phyloP scores from a whole-genome alignment of 2,888 invertebrate genomes.

The Iphiclides podalirius region DNA sequence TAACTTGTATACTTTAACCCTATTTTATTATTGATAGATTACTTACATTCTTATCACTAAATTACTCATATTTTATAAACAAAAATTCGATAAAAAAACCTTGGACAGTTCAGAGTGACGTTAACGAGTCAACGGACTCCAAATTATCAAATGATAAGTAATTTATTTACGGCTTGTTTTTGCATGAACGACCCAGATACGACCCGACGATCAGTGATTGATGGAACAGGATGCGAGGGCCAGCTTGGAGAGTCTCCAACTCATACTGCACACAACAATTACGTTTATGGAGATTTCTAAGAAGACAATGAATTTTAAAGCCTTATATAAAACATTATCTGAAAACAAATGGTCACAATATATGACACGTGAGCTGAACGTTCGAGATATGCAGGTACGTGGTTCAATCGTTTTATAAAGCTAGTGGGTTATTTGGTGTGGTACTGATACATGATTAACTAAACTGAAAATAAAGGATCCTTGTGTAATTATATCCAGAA shows the following conservation, averaged over 20 bases:
- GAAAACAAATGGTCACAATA: neutral
- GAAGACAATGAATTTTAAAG: conserved; percentile 21
- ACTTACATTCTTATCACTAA: no score
- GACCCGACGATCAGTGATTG: conserved; percentile 38
- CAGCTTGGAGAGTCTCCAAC: conserved; percentile 25
- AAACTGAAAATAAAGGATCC: no score
- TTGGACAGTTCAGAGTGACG: conserved; percentile 33
- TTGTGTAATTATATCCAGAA: neutral
- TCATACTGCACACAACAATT: conserved; percentile 29
- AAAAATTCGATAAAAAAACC: conserved; percentile 25
- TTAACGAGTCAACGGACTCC: conserved; percentile 44
- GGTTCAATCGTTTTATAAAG: no score
- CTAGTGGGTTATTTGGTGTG: no score
- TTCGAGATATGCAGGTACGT: no score
- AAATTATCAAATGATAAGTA: conserved; percentile 46
- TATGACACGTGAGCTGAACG: neutral
- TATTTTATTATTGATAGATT: no score
- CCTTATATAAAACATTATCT: conserved; percentile 9
- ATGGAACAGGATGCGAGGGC: conserved; percentile 43
- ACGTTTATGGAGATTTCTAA: conserved; percentile 14
- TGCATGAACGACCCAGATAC: conserved; percentile 44
- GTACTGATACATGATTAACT: no score
- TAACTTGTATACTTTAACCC: no score
- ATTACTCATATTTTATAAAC: conserved; percentile 11
- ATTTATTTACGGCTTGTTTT: conserved; percentile 41